These are phyloP conservation scores for Malaclemys terrapin DNA, from an alignment of 2,113 vertebrate genomes.

Conservation along the genomic window DNA sequence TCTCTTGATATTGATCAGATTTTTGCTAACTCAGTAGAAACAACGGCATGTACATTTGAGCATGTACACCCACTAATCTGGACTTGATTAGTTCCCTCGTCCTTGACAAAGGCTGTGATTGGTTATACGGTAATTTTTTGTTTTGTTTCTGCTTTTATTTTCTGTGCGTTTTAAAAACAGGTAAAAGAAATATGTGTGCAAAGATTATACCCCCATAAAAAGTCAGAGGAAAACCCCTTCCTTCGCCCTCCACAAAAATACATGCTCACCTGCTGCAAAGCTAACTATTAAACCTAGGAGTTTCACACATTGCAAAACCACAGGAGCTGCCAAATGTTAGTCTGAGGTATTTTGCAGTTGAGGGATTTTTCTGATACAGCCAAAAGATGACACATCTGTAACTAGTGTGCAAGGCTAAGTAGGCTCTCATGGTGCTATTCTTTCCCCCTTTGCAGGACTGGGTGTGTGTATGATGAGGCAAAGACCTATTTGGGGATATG, in stretches of 20 bases:
- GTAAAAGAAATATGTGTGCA: conserved; percentile 1
- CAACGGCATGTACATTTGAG: conserved; percentile 61
- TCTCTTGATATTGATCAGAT: conserved; percentile 27
- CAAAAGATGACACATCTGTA: background rate
- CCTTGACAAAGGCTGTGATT: conserved; percentile 67
- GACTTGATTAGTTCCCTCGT: conserved; percentile 60
- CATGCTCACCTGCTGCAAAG: background rate
- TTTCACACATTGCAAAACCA: background rate
- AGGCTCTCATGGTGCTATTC: background rate
- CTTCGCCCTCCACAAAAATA: background rate
- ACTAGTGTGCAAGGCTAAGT: background rate
- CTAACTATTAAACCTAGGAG: background rate
- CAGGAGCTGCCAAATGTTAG: conserved; percentile 20
- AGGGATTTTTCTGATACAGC: background rate
- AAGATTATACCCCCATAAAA: conserved; percentile 11
- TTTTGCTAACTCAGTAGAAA: conserved; percentile 50
- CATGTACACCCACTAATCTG: conserved; percentile 52
- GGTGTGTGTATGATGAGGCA: background rate
- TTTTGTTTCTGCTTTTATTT: conserved; percentile 46
- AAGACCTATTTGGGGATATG: background rate
- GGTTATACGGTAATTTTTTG: conserved; percentile 69
- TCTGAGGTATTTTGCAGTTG: background rate
- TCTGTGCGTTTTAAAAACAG: conserved; percentile 19
- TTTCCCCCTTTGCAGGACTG: background rate
- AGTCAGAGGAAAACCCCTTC: conserved; percentile 38